These are phyloP conservation scores for Mionectes olivaceus DNA, from an alignment of 2,797 vertebrate genomes.

Conservation along the genomic window DNA sequence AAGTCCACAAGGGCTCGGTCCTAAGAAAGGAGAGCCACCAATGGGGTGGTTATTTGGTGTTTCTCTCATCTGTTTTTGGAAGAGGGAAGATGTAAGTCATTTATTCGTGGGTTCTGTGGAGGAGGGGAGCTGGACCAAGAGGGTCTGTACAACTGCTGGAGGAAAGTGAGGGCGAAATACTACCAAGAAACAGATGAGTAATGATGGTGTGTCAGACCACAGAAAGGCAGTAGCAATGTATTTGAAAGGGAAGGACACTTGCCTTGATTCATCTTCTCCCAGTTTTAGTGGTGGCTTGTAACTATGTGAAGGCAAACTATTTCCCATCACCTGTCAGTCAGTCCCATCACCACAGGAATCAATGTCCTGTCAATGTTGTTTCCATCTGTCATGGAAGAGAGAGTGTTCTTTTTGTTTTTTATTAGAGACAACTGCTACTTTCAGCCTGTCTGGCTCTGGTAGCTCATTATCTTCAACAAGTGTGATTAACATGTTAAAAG, in stretches of 20 bases:
- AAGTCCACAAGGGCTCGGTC: not conserved
- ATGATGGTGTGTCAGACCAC: not conserved
- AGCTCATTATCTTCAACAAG: not conserved
- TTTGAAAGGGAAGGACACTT: not conserved
- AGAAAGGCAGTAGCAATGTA: not conserved
- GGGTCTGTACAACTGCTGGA: not conserved
- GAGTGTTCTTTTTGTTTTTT: not conserved
- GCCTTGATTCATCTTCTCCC: not conserved
- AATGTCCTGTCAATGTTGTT: not conserved
- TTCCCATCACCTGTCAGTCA: not conserved
- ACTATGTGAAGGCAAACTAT: not conserved
- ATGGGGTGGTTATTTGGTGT: not conserved
- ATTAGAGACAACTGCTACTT: not conserved
- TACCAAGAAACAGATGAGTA: not conserved
- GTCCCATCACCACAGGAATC: not conserved
- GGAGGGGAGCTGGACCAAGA: not conserved
- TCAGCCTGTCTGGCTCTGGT: not conserved
- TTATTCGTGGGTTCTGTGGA: not conserved
- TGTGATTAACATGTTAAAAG: not conserved
- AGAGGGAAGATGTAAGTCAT: not conserved
- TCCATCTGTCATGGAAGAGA: not conserved
- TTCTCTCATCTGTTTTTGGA: not conserved
- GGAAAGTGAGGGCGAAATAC: not conserved
- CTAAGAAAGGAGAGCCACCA: not conserved
- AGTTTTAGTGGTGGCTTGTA: not conserved